Evolutionary conservation across 2,113 vertebrate genomes (phyloP).

Genomic region (Cervus canadensis): DNA sequence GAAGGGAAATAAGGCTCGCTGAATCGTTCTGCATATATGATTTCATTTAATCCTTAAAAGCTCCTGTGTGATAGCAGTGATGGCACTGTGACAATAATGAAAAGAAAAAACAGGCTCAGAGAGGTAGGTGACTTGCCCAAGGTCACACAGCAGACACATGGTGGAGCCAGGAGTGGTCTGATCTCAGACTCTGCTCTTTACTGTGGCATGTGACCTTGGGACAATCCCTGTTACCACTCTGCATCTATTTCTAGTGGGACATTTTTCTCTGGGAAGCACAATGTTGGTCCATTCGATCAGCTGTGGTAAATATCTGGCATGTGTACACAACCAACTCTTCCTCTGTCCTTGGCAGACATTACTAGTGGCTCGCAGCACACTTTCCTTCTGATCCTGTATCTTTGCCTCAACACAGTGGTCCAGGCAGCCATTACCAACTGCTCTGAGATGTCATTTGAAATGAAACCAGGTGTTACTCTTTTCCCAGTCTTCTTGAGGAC

Average conservation of each 20-base stretch:
- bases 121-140: neutral
- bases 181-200: neutral
- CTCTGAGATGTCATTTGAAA: neutral
- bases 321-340: neutral
- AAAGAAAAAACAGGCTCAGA: neutral
- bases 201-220: neutral
- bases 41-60: neutral
- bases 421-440: neutral
- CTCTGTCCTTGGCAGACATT: neutral
- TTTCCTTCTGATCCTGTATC: neutral
- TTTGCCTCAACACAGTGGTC: neutral
- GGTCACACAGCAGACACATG: neutral
- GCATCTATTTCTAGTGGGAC: neutral
- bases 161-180: neutral
- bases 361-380: conserved; percentile 6
- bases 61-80: neutral
- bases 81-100: neutral
- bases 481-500: neutral
- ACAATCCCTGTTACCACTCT: neutral
- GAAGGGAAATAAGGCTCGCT: accelerated
- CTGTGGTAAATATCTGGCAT: neutral
- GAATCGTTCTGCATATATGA: neutral
- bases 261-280: neutral
- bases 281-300: neutral
- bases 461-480: neutral